Percentiles rank a stretch among this genome's conserved stretches.
phyloP scores from a whole-genome alignment of 2,888 invertebrate genomes.

The Sinelater perroti region DNA sequence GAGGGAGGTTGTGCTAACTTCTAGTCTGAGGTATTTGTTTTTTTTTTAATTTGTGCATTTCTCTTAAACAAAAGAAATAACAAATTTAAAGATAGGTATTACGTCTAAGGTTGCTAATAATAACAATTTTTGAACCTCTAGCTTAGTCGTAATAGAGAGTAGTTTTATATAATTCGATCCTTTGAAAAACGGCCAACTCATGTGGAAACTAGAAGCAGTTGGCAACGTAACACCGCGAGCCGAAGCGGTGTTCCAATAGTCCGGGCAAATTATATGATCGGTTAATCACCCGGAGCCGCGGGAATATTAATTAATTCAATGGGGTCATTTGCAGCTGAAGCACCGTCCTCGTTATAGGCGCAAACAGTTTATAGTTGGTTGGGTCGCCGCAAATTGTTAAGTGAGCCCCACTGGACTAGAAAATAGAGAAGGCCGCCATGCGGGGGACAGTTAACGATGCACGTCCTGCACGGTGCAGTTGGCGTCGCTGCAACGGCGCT shows the following conservation, averaged over 20 bases:
- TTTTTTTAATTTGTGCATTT: too few species aligned
- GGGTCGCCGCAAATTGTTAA: constrained; percentile 51
- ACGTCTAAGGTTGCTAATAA: too few species aligned
- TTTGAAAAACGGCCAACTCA: too few species aligned
- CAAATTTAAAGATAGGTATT: too few species aligned
- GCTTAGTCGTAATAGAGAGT: too few species aligned
- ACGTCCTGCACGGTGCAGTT: constrained; percentile 35
- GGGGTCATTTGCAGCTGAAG: constrained; percentile 43
- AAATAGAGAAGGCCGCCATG: constrained; percentile 48
- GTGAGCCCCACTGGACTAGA: constrained; percentile 50
- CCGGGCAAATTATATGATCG: constrained; percentile 31
- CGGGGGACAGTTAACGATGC: constrained; percentile 45
- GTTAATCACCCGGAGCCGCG: constrained; percentile 31
- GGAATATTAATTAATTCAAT: constrained; percentile 40
- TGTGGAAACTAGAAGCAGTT: too few species aligned
- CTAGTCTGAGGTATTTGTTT: too few species aligned
- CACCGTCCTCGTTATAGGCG: constrained; percentile 42
- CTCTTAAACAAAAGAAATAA: too few species aligned
- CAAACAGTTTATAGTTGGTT: constrained; percentile 47
- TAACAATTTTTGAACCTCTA: too few species aligned
- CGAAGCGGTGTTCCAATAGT: constrained; percentile 29
- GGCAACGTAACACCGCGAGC: not conserved
- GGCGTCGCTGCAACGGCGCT: constrained; percentile 37
- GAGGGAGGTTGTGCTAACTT: too few species aligned
- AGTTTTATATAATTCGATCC: too few species aligned